Evolutionary conservation across 2,888 invertebrate genomes (phyloP), one percentile per base, ranked within the genome.

Genomic region (Tetragonula carbonaria): DNA sequence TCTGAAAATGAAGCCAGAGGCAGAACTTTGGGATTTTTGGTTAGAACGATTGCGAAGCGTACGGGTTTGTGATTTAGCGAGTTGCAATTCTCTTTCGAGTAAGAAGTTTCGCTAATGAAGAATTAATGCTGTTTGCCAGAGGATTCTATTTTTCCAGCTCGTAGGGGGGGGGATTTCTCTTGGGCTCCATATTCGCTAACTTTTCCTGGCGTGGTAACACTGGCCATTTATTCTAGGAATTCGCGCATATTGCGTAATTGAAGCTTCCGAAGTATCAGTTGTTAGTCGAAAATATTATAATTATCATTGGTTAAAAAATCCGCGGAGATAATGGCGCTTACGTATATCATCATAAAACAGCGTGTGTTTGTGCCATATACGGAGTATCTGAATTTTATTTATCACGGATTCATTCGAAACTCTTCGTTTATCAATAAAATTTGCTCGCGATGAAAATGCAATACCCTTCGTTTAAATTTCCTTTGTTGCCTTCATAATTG

Each of bases 91-190:
- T 45, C 4, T 50, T 55, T 2, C 57, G 13, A 21, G 13, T 57
- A 23, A 55, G 33, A 50, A 80, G 55, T 33, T 62, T 59, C 28
- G 38, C 2, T 59, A 72, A 66, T 57, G 66, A 59, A 66, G 71
- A 71, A 57, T 65, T 71, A 59, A 78, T 51, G 72, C 59, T 66
- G 57, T 51, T 80, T 21, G n/a, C 33, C 8, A 13, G 51, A 21
- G 71, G 50, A 33, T 80, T 80, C 38, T 5, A 50, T 57, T 65
- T 78, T 57, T 38, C 38, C 21, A 65, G 38, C 65, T 13, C 6
- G 23, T 6, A 0, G 13, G 4, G 4, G 23, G 4, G 23, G 2
- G 38, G 57, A 78, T 51, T 65, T 78, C 57, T 38, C 55, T 38
- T 0, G 55, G 68, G 33, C n/a, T 55, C 57, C 57, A 63, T 70